phyloP scores from a whole-genome alignment of 1,140 invertebrate species.

The Teleopsis dalmanni region DNA sequence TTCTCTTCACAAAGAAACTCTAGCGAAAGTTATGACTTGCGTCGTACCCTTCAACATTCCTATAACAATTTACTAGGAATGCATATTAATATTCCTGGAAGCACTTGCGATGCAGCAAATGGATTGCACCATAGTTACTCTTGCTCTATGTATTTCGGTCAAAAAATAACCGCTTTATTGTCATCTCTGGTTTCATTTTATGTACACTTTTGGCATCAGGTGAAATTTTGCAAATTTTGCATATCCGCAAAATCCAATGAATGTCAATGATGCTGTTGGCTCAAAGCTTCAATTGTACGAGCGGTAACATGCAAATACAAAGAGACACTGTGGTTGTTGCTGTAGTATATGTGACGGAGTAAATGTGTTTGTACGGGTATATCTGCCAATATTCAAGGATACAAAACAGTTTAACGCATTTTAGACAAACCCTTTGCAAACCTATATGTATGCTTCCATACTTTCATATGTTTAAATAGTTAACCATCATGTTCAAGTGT shows the following conservation, averaged over 20 bases:
- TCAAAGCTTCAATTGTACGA: not conserved
- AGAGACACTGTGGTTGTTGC: not conserved
- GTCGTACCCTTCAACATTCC: too few relatives aligned
- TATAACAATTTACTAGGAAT: too few relatives aligned
- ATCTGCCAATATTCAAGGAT: not conserved
- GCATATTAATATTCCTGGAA: too few relatives aligned
- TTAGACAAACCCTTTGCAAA: not conserved
- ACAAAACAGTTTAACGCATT: not conserved
- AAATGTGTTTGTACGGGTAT: not conserved
- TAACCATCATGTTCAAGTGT: too few relatives aligned
- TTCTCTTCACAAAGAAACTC: too few relatives aligned
- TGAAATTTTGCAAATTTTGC: constrained; percentile 7
- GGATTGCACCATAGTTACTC: too few relatives aligned
- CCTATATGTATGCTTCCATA: not conserved
- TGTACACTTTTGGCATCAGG: constrained; percentile 2
- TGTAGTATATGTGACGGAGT: not conserved
- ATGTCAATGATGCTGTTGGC: constrained; percentile 8
- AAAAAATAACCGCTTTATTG: too few relatives aligned
- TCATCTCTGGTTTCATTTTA: not conserved
- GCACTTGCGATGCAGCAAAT: too few relatives aligned
- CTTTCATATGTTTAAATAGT: not conserved
- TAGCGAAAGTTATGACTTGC: too few relatives aligned
- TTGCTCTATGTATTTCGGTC: too few relatives aligned
- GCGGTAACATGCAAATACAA: not conserved
- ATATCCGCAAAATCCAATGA: constrained; percentile 8